Base-by-base conservation (phyloP, 2,888 invertebrate species). In the Smittia sp. region DNA sequence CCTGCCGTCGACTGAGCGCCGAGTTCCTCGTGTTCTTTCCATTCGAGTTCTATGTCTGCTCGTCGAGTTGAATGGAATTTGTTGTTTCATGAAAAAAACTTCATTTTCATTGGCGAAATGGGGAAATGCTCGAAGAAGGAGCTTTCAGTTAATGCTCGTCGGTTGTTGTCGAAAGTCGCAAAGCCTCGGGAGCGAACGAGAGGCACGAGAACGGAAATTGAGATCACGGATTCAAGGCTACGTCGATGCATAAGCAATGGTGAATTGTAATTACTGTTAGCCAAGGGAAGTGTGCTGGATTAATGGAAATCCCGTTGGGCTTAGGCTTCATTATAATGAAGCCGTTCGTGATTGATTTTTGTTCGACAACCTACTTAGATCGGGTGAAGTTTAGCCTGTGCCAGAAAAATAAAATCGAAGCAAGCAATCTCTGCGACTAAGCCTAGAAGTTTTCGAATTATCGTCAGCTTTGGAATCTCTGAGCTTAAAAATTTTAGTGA, bases 111-210 rank as follows among this genome's bases (percentile, higher is more conserved):
- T 46, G 46, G 46, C 46, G 15, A 46, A 46, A 46, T n/a, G 15
- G 46, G 46, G 46, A 46, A 66, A 66, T 38, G 18, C 25, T 66
- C 66, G 38, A 38, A 15, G 39, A 32, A 6, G 18, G 66, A 66
- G 68, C 68, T 46, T 68, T 68, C 46, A 68, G 68, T 68, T 68
- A 68, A 68, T 68, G 46, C 41, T 68, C 24, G 68, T 13, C 68
- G 68, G 41, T 68, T 68, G 68, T 13, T 22, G 32, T 32, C 9
- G 32, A 32, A 32, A 32, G 32, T 52, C 18, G 52, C 38, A 39
- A 20, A 38, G 15, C 66, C 39, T 32, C 66, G 66, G 22, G 27
- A 11, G 15, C 39, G 39, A 38, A 63, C 13, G 63, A 18, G n/a
- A 3, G n/a, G 52, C 18, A 18, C 18, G 32, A 18, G 11, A 68